These are phyloP conservation scores for Podocnemis expansa DNA, from an alignment of 2,113 vertebrate species.

Conservation along the genomic window DNA sequence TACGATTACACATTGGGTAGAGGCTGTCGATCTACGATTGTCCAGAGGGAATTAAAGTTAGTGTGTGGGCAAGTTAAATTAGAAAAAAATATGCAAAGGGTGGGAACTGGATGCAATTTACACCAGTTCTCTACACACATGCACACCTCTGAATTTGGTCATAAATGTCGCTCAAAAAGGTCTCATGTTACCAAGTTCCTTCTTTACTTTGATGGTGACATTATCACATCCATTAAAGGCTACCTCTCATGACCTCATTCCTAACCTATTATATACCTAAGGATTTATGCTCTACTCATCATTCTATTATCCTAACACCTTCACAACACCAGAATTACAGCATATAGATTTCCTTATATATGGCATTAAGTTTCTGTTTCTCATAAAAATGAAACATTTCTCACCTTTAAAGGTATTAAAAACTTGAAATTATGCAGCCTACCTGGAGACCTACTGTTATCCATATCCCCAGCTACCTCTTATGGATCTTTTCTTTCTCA, in stretches of 20 bases:
- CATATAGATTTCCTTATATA: neutral
- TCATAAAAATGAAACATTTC: neutral
- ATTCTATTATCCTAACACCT: fast-evolving
- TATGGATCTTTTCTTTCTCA: neutral
- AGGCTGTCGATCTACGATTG: neutral
- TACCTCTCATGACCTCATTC: neutral
- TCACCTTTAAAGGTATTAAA: neutral
- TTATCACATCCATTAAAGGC: neutral
- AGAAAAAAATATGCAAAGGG: fast-evolving
- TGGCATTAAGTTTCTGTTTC: neutral
- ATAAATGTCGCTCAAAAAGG: neutral
- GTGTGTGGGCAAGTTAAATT: neutral
- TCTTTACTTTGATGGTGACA: neutral
- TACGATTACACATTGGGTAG: neutral
- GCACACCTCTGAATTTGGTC: neutral
- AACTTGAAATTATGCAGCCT: neutral
- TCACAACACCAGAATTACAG: neutral
- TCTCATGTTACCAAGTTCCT: fast-evolving
- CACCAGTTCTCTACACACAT: neutral
- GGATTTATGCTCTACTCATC: neutral
- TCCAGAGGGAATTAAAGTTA: neutral
- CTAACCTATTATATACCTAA: neutral
- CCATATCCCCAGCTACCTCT: neutral
- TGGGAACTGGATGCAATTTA: neutral
- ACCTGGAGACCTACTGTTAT: neutral